Conservation (phyloP, 2,888 invertebrate genomes). For the Pristionchus japonicus region DNA sequence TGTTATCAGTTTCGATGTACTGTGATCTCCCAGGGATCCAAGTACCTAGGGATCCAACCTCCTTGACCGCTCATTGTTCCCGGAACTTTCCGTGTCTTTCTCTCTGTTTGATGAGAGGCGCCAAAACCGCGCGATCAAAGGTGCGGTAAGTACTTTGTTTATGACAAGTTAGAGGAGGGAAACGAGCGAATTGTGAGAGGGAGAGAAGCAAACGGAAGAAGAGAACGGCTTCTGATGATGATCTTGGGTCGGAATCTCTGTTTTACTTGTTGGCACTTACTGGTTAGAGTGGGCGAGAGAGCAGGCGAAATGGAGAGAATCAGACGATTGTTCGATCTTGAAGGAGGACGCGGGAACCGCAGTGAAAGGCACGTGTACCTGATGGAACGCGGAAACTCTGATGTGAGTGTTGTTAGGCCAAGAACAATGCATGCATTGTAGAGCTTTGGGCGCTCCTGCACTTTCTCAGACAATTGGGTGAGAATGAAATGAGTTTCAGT, state of each 20-base stretch:
- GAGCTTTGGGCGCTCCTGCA: no score
- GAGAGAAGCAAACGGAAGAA: neutral
- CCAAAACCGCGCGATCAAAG: neutral
- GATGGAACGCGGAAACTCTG: no score
- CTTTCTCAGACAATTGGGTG: no score
- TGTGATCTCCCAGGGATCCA: neutral
- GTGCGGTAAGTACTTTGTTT: conserved; percentile 10
- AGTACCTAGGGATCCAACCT: neutral
- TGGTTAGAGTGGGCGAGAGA: neutral
- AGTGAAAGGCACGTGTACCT: no score
- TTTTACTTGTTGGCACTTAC: neutral
- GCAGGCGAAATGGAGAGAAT: neutral
- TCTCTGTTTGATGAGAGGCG: neutral
- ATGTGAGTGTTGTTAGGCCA: no score
- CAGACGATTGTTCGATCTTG: no score
- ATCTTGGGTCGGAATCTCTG: neutral
- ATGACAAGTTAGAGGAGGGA: neutral
- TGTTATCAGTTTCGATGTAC: neutral
- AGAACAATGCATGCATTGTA: no score
- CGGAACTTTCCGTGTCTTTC: neutral
- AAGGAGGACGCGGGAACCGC: no score
- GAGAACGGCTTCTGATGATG: neutral
- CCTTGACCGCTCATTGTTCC: neutral
- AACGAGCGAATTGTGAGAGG: neutral
- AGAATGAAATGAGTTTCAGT: no score